phyloP scores from a whole-genome alignment of 2,888 invertebrate genomes.

The Diarsia brunnea region DNA sequence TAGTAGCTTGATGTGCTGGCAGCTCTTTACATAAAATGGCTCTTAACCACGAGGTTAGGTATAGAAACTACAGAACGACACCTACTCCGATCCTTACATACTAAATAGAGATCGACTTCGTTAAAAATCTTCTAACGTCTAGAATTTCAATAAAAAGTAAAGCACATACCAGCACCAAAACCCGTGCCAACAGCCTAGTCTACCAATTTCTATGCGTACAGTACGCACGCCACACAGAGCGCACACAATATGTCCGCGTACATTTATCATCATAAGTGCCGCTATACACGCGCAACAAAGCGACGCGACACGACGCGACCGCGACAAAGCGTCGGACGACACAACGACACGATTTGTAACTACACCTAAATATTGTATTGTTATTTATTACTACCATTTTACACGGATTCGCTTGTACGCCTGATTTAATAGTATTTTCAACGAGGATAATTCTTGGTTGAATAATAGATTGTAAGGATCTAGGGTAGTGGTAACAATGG shows the following conservation, averaged over 20 bases:
- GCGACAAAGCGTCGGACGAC: slow-evolving; percentile 65
- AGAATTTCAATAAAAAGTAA: not conserved
- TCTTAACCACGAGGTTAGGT: not conserved
- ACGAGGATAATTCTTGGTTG: slow-evolving; percentile 68
- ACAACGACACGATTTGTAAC: slow-evolving; percentile 70
- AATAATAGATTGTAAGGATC: slow-evolving; percentile 65
- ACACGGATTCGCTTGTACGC: slow-evolving; percentile 70
- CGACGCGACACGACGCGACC: slow-evolving; percentile 66
- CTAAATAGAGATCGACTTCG: not conserved
- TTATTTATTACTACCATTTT: slow-evolving; percentile 70
- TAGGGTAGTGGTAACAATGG: slow-evolving; percentile 61
- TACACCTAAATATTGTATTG: slow-evolving; percentile 73
- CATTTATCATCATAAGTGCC: slow-evolving; percentile 89
- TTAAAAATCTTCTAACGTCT: not conserved
- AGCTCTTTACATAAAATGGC: not conserved
- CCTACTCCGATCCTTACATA: not conserved
- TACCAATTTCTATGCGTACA: slow-evolving; percentile 69
- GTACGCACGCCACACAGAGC: slow-evolving; percentile 71
- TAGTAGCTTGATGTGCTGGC: too few relatives aligned
- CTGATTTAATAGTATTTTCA: slow-evolving; percentile 73
- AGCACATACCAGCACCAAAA: not conserved
- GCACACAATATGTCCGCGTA: slow-evolving; percentile 74
- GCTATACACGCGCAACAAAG: slow-evolving; percentile 75
- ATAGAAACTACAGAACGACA: not conserved
- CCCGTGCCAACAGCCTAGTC: slow-evolving; percentile 19